Base-by-base conservation (phyloP, 2,888 invertebrate genomes). In the Ptilodon capucinus region DNA sequence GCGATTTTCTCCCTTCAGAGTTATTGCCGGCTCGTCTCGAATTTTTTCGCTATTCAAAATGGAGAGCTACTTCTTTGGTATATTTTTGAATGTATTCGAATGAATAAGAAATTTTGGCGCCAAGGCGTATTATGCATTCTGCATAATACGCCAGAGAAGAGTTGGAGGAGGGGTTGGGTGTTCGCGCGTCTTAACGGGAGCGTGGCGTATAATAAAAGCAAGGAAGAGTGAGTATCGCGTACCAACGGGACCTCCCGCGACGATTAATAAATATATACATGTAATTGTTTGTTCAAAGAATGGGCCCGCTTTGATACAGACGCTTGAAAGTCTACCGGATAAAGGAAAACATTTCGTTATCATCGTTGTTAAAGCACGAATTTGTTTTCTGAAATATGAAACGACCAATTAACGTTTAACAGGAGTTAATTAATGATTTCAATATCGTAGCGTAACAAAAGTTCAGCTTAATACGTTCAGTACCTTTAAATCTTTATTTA, bases 1-100 rank as follows among this genome's bases (percentile, higher is more conserved):
- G 84, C 87, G 91, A 90, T 91, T 90, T 91, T 86, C 87, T 86
- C 86, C 85, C 85, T 84, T 81, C 79, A 74, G 76, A 85, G 84
- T 84, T 87, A 89, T 89, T 86, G 86, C 80, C 81, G 83, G 83
- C 68, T 83, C 85, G 84, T 78, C 83, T 83, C 77, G 72, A 81
- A 83, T 84, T 87, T 88, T 89, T 87, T 81, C 79, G 76, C 82
- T 73, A 85, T 89, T 86, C 81, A 86, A 88, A 84, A 77, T 70
- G 79, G 79, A 79, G 74, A 76, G 76, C 77, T 76, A 74, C 74
- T 80, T 79, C 81, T 83, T 80, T 81, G 65, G 71, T 76, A 83
- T 74, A 81, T 76, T 89, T 86, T 87, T 84, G 84, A 86, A 88
- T 89, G 79, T 85, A 84, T 79, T 80, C 79, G 76, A 82, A 82